Evolutionary conservation across 2,113 vertebrate genomes (phyloP), one percentile per base, ranked within the genome.

Genomic region (Paramormyrops kingsleyae): DNA sequence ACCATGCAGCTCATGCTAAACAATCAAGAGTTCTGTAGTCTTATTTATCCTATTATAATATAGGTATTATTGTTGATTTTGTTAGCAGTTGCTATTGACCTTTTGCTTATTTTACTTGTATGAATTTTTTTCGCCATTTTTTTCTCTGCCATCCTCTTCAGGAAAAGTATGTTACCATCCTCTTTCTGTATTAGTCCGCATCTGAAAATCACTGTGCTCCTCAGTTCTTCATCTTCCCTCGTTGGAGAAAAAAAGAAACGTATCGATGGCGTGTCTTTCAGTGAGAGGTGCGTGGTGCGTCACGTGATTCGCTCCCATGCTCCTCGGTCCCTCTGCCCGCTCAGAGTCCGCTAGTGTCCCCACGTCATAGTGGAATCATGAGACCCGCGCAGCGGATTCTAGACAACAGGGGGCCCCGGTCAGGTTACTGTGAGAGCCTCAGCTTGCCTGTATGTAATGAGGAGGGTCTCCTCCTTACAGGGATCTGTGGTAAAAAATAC

Each of bases 401-500:
- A 53, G 96, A 94, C 95, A 95, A 90, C 94, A 95, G 87, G 87
- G 35, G 53, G 95, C 95, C 95, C 95, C 91, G 94, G 95, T 97
- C 97, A 97, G 97, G 96, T 97, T 96, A 97, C 97, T 95, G 96
- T 97, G 95, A 97, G 97, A 96, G 97, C 97, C 96, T 97, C 97
- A 95, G 96, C 96, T 96, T 97, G 97, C 97, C 97, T 97, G 96
- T 97, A 97, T 95, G 97, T 97, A 97, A 97, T 96, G 97, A 97
- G 96, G 97, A 97, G 96, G 97, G 96, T 96, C 95, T 97, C 97
- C 96, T 97, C 97, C 97, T 97, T 97, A 96, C 96, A 97, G 96
- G 97, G 96, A 97, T 97, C 97, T 97, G 97, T 95, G 96, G 97
- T 97, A 97, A 97, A 97, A 96, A 97, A 97, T 97, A 97, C 96